Percentiles rank a stretch among this genome's conserved stretches.
Conservation (phyloP, 2,888 invertebrate species). For the Chalcis sispes region DNA sequence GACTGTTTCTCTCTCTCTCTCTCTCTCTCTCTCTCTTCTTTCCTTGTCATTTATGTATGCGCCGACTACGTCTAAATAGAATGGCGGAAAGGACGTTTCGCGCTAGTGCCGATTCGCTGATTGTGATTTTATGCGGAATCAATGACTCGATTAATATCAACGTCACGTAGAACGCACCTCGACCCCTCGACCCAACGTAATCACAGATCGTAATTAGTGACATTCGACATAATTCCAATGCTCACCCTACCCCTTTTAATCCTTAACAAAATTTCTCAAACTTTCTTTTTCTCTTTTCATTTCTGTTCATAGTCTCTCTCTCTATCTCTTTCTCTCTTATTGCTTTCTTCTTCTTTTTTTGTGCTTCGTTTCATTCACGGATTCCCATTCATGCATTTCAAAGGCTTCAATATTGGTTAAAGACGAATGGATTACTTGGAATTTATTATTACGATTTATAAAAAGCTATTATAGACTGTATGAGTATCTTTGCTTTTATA, state of each 20-base stretch:
- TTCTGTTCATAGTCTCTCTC: neutral
- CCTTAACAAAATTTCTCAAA: conserved; percentile 11
- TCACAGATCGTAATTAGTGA: conserved; percentile 63
- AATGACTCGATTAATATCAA: conserved; percentile 63
- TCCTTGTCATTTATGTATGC: conserved; percentile 29
- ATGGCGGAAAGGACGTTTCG: neutral
- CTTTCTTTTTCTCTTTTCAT: neutral
- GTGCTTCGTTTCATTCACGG: too few relatives aligned
- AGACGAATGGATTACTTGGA: too few relatives aligned
- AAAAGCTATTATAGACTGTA: too few relatives aligned
- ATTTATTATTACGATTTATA: too few relatives aligned
- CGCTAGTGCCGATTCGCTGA: conserved; percentile 58
- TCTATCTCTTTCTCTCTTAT: neutral
- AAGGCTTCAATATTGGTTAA: too few relatives aligned
- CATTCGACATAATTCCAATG: conserved; percentile 50
- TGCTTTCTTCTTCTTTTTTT: too few relatives aligned
- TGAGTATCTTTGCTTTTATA: too few relatives aligned
- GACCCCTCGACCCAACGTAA: conserved; percentile 54
- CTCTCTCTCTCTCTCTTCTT: neutral
- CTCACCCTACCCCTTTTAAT: conserved; percentile 10
- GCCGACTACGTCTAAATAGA: conserved; percentile 35
- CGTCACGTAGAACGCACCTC: conserved; percentile 59
- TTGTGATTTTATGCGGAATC: conserved; percentile 64
- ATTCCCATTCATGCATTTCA: too few relatives aligned
- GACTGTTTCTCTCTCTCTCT: neutral